Evolutionary conservation across 37 sponge, comb jelly and placozoan genomes (phyloP), one percentile per base, ranked within the genome.

Genomic region (Halichondria panicea): DNA sequence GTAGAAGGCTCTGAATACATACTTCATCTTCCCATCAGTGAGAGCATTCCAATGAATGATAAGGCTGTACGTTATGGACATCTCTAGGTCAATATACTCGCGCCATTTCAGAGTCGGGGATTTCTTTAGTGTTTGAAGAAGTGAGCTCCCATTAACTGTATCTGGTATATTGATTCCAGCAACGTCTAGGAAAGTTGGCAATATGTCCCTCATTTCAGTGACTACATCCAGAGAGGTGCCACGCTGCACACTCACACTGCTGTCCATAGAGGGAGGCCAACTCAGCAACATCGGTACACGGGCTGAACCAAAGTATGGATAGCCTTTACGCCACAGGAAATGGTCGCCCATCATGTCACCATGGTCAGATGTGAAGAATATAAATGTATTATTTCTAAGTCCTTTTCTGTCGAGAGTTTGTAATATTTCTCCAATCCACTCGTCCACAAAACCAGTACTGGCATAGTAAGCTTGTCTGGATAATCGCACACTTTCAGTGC

Each of bases 331-430:
- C 72, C 71, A 88, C 42, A 78, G 89, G 52, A 83, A 88, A 38
- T 88, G 89, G 60, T 88, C 89, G 4, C 89, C 89, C 67, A 88
- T 52, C 89, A 88, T 88, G 43, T 88, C 89, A 34, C 89, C 89
- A 78, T 88, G 89, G 39, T 88, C 89, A 55, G 89, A 79, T 63
- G 89, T 78, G 52, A 88, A 88, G 25, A 88, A 22, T 22, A 88
- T 71, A 24, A 88, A 43, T 31, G 89, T 88, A 35, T 76, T 65
- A 7, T 82, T 70, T 15, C 64, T 34, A 30, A 79, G 53, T 13
- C 71, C 78, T 28, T 48, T 52, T 1, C 72, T 43, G 30, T 68
- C 44, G 68, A 88, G 33, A 13, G 57, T 42, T 34, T 25, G 60
- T 12, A 83, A 41, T 39, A 88, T 88, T 2, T 79, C 38, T 27